These are phyloP conservation scores for Parnassius orleans DNA, from an alignment of 2,888 invertebrate species.

Conservation along the genomic window DNA sequence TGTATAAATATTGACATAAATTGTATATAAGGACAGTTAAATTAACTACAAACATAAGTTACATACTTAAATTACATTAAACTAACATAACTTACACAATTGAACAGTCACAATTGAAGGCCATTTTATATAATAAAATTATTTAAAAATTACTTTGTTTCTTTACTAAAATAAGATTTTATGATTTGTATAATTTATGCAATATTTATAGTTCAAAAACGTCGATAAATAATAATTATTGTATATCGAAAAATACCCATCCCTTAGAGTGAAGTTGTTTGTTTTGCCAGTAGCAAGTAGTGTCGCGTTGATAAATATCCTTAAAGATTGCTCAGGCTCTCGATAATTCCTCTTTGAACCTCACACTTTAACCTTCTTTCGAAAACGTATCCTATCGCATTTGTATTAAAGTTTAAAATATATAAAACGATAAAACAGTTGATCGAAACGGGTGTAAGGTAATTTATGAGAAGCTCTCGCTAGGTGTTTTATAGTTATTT, in stretches of 20 bases:
- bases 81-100: no score
- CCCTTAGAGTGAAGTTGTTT: conserved; percentile 72
- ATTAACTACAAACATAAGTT: no score
- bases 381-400: conserved; percentile 38
- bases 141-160: no score
- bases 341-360: conserved; percentile 72
- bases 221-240: not conserved
- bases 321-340: conserved; percentile 74
- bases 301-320: conserved; percentile 80
- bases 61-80: no score
- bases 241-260: conserved; percentile 45
- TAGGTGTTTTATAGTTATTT: conserved; percentile 77
- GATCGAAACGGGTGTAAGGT: conserved; percentile 50
- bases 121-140: no score
- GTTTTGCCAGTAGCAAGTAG: conserved; percentile 78
- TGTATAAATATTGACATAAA: not conserved
- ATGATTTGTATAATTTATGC: no score
- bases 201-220: no score
- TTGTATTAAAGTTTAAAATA: conserved; percentile 40
- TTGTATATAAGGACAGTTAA: not conserved
- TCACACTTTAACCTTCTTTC: conserved; percentile 48
- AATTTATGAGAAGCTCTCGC: conserved; percentile 72
- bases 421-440: conserved; percentile 28
- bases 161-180: no score
- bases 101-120: no score